Base-by-base conservation (phyloP, 2,797 vertebrate species). In the Micrastur ruficollis region DNA sequence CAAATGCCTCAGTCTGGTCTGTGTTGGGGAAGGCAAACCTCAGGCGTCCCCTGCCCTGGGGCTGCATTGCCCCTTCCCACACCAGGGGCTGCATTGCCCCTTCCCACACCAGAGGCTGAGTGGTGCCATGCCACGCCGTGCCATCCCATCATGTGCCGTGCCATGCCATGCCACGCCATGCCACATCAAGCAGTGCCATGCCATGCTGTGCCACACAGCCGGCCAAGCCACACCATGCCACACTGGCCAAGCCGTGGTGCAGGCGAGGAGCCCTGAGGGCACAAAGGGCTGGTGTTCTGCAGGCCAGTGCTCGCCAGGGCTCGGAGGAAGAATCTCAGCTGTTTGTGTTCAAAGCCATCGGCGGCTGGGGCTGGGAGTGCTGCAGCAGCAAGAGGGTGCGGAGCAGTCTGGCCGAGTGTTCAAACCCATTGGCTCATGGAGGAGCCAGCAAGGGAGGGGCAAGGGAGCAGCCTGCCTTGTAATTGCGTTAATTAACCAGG, bases 391-490 rank as follows among this genome's bases (percentile, higher is more conserved):
- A 20, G 21, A 55, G 79, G 12, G 36, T 27, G 59, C 6, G 2
- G 70, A 65, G 74, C 66, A 70, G 50, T 27, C 23, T 56, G 65
- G 46, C 61, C 9, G 5, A 25, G 14, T 46, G 94, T 82, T 49
- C 80, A 67, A 80, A 86, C 2, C 16, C 71, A 67, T 86, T 78
- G 62, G 73, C 73, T 86, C 32, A 29, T 0, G 0, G 44, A 65
- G 75, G 20, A 96, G 74, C 40, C 8, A 0, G 79, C 27, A 56
- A 89, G 88, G 88, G 96, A 93, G 89, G 85, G 82, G 92, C 56
- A 7, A 81, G 66, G 87, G 61, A 95, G 61, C 88, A 81, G 76
- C 91, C 89, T 94, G 91, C 61, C 58, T 91, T 0, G 0, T 90
- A 80, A 97, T 95, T 93, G 59, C 0, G 0, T 95, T 95, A 96